phyloP scores from a whole-genome alignment of 2,113 vertebrate species.

The Psilopsiagon aurifrons region DNA sequence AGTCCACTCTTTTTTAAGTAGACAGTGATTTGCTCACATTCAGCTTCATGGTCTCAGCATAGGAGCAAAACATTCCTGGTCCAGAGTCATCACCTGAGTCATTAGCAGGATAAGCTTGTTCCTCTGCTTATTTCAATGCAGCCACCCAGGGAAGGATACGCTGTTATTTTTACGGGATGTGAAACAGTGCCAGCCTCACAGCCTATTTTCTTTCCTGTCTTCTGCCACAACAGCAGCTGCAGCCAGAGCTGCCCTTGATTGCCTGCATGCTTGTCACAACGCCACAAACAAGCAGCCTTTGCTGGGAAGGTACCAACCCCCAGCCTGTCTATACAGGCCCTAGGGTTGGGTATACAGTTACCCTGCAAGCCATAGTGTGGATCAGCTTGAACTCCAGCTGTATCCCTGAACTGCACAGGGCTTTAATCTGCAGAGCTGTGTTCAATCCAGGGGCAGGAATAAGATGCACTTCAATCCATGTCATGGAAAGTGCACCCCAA shows the following conservation, averaged over 20 bases:
- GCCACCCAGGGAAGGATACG: background rate
- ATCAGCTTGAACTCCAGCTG: background rate
- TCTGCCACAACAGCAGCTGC: background rate
- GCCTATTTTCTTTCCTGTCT: background rate
- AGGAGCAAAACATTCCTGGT: background rate
- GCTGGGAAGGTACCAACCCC: background rate
- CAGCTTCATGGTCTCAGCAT: background rate
- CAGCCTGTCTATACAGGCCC: background rate
- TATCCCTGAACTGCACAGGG: background rate
- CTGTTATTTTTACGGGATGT: background rate
- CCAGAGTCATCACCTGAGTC: background rate
- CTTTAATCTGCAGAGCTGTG: background rate
- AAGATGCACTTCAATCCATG: background rate
- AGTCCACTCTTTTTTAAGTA: background rate
- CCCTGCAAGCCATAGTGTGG: background rate
- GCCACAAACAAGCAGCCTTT: background rate
- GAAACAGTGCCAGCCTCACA: background rate
- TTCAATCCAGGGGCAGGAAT: accelerated
- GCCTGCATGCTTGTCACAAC: accelerated
- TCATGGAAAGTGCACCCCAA: background rate
- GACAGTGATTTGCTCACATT: background rate
- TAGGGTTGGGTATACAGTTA: background rate
- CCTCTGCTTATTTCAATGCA: background rate
- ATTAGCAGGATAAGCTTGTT: background rate
- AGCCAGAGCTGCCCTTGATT: background rate